phyloP scores from a whole-genome alignment of 2,888 invertebrate genomes.

The Antitype chi region DNA sequence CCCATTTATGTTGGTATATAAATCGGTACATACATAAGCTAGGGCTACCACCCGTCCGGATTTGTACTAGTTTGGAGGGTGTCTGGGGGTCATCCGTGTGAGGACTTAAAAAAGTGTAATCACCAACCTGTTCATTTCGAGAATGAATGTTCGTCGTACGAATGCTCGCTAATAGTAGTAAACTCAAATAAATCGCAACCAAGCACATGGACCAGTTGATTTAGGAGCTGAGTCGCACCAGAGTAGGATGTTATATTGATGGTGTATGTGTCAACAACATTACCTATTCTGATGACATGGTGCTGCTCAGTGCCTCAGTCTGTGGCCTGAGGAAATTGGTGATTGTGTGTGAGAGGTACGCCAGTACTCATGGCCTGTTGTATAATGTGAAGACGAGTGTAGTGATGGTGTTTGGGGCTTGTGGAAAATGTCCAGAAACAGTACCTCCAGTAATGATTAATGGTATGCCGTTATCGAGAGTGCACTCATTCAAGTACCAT shows the following conservation, averaged over 20 bases:
- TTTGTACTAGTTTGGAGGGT: not conserved
- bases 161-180: not conserved
- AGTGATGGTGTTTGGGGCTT: not conserved
- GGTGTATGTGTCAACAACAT: too few relatives aligned
- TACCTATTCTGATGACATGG: too few relatives aligned
- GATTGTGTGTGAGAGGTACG: too few relatives aligned
- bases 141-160: not conserved
- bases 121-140: not conserved
- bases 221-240: too few relatives aligned
- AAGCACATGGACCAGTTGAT: too few relatives aligned
- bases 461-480: not conserved
- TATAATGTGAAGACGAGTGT: not conserved
- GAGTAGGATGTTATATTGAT: too few relatives aligned
- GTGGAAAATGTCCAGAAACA: not conserved
- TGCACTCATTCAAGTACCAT: not conserved
- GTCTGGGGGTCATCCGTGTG: too few relatives aligned
- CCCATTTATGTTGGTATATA: constrained; percentile 21
- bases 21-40: not conserved
- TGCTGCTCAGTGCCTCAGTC: too few relatives aligned
- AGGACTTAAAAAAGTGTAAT: not conserved
- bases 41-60: not conserved
- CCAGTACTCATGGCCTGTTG: too few relatives aligned
- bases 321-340: too few relatives aligned
- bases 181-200: not conserved
- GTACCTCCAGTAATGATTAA: not conserved